These are phyloP conservation scores for Regulus satrapa DNA, from an alignment of 2,113 vertebrate species.

Conservation along the genomic window DNA sequence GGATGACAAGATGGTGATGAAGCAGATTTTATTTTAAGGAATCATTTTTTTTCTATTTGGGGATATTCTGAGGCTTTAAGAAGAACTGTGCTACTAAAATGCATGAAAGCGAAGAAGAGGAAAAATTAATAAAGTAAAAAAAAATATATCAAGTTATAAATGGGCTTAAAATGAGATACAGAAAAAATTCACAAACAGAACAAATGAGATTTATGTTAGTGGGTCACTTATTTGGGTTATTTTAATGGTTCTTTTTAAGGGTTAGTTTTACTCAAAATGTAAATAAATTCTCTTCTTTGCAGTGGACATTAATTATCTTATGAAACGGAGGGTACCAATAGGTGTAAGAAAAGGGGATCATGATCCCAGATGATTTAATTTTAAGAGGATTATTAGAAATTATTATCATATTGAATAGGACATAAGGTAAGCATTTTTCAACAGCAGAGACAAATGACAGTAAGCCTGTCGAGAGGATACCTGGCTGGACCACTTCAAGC, in stretches of 20 bases:
- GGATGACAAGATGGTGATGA: constrained; percentile 41
- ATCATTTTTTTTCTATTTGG: background rate
- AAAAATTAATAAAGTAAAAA: background rate
- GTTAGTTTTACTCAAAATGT: background rate
- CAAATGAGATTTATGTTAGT: background rate
- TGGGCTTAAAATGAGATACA: background rate
- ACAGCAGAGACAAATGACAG: background rate
- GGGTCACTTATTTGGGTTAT: background rate
- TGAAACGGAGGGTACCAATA: background rate
- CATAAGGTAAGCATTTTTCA: background rate
- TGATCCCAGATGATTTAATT: background rate
- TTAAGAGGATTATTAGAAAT: background rate
- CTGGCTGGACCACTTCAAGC: background rate
- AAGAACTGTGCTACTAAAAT: background rate
- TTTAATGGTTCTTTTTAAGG: background rate
- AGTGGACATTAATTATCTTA: background rate
- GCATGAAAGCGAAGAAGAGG: background rate
- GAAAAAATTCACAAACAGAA: background rate
- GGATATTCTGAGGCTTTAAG: background rate
- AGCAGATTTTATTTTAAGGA: constrained; percentile 57
- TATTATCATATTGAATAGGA: background rate
- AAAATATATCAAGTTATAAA: background rate
- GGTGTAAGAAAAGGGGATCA: background rate
- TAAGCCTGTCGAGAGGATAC: background rate
- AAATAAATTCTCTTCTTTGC: background rate